These are phyloP conservation scores for Barypeithes pellucidus DNA, from an alignment of 2,888 invertebrate species.

Conservation along the genomic window DNA sequence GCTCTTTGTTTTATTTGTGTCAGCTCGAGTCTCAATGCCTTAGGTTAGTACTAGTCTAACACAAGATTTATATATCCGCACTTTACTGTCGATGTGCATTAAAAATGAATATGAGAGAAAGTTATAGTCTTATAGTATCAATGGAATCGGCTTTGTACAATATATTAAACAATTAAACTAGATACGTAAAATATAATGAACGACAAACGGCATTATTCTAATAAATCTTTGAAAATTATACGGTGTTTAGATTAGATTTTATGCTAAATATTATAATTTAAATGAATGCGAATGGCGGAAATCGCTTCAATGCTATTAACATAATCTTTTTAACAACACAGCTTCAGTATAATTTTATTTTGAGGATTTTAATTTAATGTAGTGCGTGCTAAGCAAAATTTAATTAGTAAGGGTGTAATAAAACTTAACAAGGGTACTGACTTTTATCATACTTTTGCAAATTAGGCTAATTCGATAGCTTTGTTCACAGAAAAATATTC, in stretches of 20 bases:
- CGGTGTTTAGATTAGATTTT: neutral
- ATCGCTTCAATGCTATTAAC: neutral
- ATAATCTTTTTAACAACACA: neutral
- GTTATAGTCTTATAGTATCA: too few species aligned
- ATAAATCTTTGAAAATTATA: neutral
- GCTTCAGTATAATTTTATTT: neutral
- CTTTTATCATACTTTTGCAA: too few species aligned
- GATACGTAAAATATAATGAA: neutral
- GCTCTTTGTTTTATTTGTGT: too few species aligned
- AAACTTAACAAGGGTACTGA: too few species aligned
- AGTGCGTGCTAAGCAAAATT: neutral
- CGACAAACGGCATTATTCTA: neutral
- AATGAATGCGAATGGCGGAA: neutral
- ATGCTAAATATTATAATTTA: neutral
- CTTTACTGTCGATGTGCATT: too few species aligned
- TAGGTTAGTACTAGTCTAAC: too few species aligned
- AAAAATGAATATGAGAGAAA: too few species aligned
- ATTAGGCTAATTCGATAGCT: too few species aligned
- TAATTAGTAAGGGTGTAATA: neutral
- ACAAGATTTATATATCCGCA: too few species aligned
- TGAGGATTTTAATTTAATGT: neutral
- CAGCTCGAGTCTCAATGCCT: too few species aligned
- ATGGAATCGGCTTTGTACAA: too few species aligned
- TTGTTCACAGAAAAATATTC: too few species aligned
- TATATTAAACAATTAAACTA: conserved; percentile 7